Percentiles rank a stretch among this genome's conserved stretches.
Conservation (phyloP, 2,888 invertebrate species). For the Rotaria macrura region DNA sequence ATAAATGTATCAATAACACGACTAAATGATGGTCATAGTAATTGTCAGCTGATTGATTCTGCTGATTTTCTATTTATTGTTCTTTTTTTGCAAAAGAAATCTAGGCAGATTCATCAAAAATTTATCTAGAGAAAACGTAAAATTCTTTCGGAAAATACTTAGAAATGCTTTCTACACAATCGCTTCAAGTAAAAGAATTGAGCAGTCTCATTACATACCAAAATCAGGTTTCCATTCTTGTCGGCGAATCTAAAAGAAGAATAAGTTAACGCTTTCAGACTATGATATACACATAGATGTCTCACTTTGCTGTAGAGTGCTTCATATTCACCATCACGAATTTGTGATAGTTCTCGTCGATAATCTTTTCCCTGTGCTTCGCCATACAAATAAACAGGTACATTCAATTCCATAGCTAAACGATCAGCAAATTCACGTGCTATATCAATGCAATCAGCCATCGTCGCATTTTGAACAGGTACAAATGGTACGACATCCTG, state of each 20-base stretch:
- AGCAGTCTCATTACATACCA: slow-evolving; percentile 40
- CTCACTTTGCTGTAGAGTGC: slow-evolving; percentile 46
- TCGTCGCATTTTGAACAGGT: slow-evolving; percentile 53
- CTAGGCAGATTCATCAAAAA: no score
- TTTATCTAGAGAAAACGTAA: no score
- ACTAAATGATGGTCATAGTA: no score
- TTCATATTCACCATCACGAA: slow-evolving; percentile 55
- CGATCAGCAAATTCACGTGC: slow-evolving; percentile 52
- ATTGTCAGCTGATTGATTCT: no score
- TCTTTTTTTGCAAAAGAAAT: no score
- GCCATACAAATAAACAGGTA: slow-evolving; percentile 55
- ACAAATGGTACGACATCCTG: slow-evolving; percentile 56
- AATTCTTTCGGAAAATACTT: no score
- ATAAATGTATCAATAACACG: no score
- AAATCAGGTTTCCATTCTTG: slow-evolving; percentile 54
- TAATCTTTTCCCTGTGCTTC: slow-evolving; percentile 48
- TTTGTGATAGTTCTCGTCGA: slow-evolving; percentile 50
- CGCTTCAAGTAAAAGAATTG: no score
- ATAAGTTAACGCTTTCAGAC: neutral
- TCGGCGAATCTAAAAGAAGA: slow-evolving; percentile 38
- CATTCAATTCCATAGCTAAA: slow-evolving; percentile 51
- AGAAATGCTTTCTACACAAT: no score
- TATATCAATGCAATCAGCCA: slow-evolving; percentile 54
- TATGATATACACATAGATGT: neutral
- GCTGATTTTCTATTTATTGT: no score